Conservation (phyloP, 1,140 invertebrate genomes). For the Fopius arisanus region DNA sequence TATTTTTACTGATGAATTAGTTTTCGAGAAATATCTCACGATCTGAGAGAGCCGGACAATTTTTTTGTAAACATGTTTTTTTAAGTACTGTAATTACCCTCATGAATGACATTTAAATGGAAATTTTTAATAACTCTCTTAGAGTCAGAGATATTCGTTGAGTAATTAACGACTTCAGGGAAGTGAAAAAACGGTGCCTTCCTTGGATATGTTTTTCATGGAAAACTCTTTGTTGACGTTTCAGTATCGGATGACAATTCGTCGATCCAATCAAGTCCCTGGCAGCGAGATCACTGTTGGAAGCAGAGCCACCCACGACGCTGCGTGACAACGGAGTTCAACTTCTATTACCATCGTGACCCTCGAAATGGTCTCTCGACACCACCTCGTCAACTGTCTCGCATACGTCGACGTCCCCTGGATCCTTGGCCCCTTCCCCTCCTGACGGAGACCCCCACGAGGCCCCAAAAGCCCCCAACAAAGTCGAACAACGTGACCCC, state of each 20-base stretch:
- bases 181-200: too few relatives aligned
- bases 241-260: slow-evolving; percentile 87
- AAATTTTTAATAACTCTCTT: too few relatives aligned
- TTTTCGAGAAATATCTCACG: too few relatives aligned
- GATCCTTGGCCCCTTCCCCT: slow-evolving; percentile 55
- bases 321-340: slow-evolving; percentile 76
- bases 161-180: too few relatives aligned
- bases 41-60: too few relatives aligned
- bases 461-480: slow-evolving; percentile 55
- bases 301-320: slow-evolving; percentile 79
- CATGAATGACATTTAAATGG: too few relatives aligned
- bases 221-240: too few relatives aligned
- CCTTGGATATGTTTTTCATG: too few relatives aligned
- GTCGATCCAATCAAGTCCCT: slow-evolving; percentile 86
- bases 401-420: slow-evolving; percentile 70
- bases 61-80: too few relatives aligned
- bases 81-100: too few relatives aligned
- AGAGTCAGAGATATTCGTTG: too few relatives aligned
- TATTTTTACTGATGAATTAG: too few relatives aligned
- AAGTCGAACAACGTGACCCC: slow-evolving; percentile 37
- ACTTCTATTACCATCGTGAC: slow-evolving; percentile 75
- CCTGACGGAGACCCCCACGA: slow-evolving; percentile 59
- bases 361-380: slow-evolving; percentile 56
- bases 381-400: slow-evolving; percentile 62
- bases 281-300: slow-evolving; percentile 87